A percentile compares a stretch with the other conserved stretches of the same genome.
Evolutionary conservation across 2,888 invertebrate species (phyloP).

Genomic region (Drosophila neutralis): DNA sequence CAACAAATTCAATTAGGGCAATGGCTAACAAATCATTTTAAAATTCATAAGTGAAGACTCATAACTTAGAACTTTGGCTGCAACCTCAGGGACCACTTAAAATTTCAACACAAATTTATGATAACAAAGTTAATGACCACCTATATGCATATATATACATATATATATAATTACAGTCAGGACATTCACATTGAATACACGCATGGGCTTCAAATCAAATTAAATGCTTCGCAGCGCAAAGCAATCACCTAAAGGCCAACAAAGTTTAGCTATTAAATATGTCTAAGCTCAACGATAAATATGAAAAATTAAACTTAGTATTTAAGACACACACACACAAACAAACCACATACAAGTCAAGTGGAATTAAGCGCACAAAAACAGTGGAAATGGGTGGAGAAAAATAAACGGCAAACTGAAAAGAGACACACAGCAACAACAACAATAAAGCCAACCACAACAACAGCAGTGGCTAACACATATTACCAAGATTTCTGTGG

Average conservation of each 20-base stretch:
- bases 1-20: constrained; percentile 35
- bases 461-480: constrained; percentile 24
- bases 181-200: constrained; percentile 45
- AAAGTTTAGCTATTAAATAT: constrained; percentile 46
- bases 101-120: constrained; percentile 51
- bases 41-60: constrained; percentile 39
- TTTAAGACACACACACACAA: constrained; percentile 9
- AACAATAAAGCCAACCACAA: constrained; percentile 17
- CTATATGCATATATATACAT: neutral
- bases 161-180: neutral
- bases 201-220: constrained; percentile 57
- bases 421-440: constrained; percentile 16
- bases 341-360: constrained; percentile 25
- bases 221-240: constrained; percentile 54
- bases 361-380: constrained; percentile 74
- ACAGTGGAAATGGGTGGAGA: constrained; percentile 66
- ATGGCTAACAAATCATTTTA: constrained; percentile 50
- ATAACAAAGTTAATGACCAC: constrained; percentile 43
- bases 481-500: constrained; percentile 3
- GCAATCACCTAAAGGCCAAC: constrained; percentile 45
- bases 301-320: constrained; percentile 61
- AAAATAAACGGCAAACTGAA: constrained; percentile 24
- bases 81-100: constrained; percentile 38
- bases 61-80: constrained; percentile 30
- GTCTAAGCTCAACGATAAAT: constrained; percentile 54